Evolutionary conservation across 2,113 vertebrate genomes (phyloP), one percentile per base, ranked within the genome.

Genomic region (Sphyrna mokarran): DNA sequence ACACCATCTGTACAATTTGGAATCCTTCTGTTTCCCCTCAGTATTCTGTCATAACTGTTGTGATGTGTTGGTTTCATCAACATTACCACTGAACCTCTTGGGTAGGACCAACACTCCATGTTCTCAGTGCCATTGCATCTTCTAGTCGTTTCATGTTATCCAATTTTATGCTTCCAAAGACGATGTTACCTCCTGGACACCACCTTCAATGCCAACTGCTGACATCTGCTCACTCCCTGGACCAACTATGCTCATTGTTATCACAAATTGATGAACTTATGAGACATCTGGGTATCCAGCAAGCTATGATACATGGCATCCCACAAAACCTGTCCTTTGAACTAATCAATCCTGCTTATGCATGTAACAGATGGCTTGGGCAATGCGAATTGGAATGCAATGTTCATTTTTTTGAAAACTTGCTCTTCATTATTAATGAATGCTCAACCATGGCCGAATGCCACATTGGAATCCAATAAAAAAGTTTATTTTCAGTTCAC

Each of bases 381-480:
- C 14, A 58, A 16, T n/a, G 58, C n/a, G 33, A 37, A 68, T 22
- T 93, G 61, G 61, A 37, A 93, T 22, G n/a, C 0, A 66, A 68
- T 23, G 7, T 66, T 68, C 61, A 93, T 93, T 54, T 93, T 66
- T 93, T 93, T 66, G 29, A 20, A 93, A 93, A 37, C 33, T 63
- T 66, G 61, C 63, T 68, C 66, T 66, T n/a, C 66, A 68, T 93
- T 66, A 93, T 68, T 93, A 93, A 93, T 68, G 33, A 93, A 37
- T 37, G 22, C 33, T 93, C 61, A 66, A n/a, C 29, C 61, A 37
- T 20, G 61, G 58, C 37, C 16, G 18, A 37, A 8, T 20, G 29
- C 89, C 14, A 66, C 16, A 93, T 3, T 40, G 33, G 89, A 37
- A 22, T 40, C 33, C 16, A 66, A 93, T 66, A 87, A 66, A 37